Evolutionary conservation across 2,113 vertebrate genomes (phyloP), one percentile per base, ranked within the genome.

Genomic region (Ornithorhynchus anatinus): DNA sequence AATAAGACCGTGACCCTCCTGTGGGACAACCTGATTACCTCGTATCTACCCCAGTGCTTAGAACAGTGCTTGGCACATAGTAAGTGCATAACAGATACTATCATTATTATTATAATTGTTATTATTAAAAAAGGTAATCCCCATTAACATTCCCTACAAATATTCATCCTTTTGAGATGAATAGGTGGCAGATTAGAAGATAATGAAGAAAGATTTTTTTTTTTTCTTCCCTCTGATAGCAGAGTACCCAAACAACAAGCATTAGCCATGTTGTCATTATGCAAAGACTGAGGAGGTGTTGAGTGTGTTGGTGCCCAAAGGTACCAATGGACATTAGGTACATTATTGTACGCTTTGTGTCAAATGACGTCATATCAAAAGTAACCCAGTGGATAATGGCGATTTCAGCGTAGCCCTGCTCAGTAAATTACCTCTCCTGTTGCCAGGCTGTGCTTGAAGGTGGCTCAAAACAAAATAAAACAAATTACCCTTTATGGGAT

Each of bases 401-500:
- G 47, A 37, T 20, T 2, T 54, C 38, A 47, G 39, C 12, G 13
- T 6, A 8, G 20, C 38, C n/a, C 29, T 19, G 36, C 19, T 29
- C 20, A 36, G 19, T 15, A 29, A 36, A 16, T 20, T 16, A 17
- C 45, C 37, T 38, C 10, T 16, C 17, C 38, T 38, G 9, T 13
- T 63, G 56, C 47, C 75, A 72, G 3, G 8, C 58, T 59, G 45
- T 72, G 40, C 61, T 79, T 20, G 31, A n/a, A 20, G 6, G 1
- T 57, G 20, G 6, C 61, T 71, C 51, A 62, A 23, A 82, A 62
- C 17, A 71, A 68, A 74, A 59, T 10, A 53, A 54, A 72, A 68
- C 61, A 67, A 84, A 71, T 81, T 64, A 36, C 32, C 51, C 77
- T 77, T 31, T 75, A 36, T 36, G 47, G 20, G 54, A 81, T 44